Conservation (phyloP, 1,140 invertebrate species). For the Triops longicaudatus region DNA sequence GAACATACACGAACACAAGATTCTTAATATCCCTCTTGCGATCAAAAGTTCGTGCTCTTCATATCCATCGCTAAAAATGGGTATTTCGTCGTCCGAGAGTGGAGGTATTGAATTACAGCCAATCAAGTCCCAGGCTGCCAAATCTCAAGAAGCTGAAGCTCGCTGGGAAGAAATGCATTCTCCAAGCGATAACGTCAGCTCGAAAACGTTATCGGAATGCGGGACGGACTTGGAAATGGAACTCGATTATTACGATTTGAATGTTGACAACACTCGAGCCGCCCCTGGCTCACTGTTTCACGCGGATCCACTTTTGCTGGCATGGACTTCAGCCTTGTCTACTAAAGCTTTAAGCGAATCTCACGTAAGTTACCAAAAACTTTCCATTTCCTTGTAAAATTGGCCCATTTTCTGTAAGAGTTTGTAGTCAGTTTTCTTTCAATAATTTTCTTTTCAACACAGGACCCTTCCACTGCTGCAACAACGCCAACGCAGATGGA, state of each 20-base stretch:
- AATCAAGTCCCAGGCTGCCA: not conserved
- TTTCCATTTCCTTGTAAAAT: too few species aligned
- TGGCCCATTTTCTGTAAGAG: too few species aligned
- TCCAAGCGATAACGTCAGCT: not conserved
- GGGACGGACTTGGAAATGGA: constrained; percentile 24
- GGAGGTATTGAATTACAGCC: not conserved
- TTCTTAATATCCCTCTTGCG: not conserved
- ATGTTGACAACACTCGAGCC: constrained; percentile 21
- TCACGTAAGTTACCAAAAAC: not conserved
- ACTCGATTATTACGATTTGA: constrained; percentile 28
- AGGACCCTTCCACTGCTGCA: not conserved
- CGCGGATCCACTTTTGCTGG: not conserved
- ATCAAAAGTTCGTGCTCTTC: not conserved
- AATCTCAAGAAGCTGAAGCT: not conserved
- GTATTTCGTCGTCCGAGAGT: not conserved
- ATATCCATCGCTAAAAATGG: not conserved
- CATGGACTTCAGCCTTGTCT: not conserved
- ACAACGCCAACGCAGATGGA: constrained; percentile 6
- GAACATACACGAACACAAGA: not conserved
- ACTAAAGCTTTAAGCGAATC: not conserved
- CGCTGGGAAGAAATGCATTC: not conserved
- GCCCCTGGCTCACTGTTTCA: constrained; percentile 24
- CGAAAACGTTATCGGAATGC: constrained; percentile 18
- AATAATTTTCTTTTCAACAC: not conserved
- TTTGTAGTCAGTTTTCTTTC: not conserved